phyloP scores from a whole-genome alignment of 2,113 vertebrate genomes.

The Syngnathus typhle region DNA sequence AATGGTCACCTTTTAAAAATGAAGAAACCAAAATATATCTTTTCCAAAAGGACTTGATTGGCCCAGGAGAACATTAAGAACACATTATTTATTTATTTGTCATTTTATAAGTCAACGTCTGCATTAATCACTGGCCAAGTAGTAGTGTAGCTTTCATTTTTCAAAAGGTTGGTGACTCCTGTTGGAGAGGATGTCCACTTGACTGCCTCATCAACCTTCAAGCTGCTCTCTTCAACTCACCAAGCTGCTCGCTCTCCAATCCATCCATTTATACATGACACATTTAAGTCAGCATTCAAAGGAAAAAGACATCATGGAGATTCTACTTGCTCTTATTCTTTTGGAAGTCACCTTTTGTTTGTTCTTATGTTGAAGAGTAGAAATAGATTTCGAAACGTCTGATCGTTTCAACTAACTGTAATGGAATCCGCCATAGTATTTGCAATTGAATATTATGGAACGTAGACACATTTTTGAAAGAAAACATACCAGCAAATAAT shows the following conservation, averaged over 20 bases:
- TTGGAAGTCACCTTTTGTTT: no score
- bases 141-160: neutral
- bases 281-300: conserved; percentile 1
- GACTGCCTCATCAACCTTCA: conserved; percentile 61
- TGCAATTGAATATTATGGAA: neutral
- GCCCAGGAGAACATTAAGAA: neutral
- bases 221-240: conserved; percentile 46
- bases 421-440: no score
- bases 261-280: conserved; percentile 14
- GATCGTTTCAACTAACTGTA: no score
- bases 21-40: no score
- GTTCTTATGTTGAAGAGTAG: no score
- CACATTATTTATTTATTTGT: neutral
- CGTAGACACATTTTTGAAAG: neutral
- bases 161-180: conserved; percentile 1
- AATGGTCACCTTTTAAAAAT: no score
- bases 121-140: neutral
- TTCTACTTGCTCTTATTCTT: no score
- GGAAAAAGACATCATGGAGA: neutral
- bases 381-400: no score
- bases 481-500: neutral
- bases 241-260: conserved; percentile 35
- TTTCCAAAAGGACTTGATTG: no score
- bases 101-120: neutral
- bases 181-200: conserved; percentile 56